Conservation (phyloP, 2,888 invertebrate species). For the Chamaedrilus cognettii region DNA sequence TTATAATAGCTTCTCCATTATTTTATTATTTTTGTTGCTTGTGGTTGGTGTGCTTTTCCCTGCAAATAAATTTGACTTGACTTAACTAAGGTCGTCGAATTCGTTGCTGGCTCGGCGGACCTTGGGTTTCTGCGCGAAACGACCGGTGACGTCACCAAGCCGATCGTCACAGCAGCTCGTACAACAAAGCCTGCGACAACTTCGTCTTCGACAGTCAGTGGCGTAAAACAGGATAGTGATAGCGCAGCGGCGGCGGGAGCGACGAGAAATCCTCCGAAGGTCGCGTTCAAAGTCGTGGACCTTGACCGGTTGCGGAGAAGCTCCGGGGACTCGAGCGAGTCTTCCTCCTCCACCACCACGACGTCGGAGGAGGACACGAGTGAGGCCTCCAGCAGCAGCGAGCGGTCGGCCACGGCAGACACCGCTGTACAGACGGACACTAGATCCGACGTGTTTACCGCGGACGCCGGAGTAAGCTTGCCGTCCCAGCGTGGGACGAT, state of each 20-base stretch:
- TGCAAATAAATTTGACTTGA: too few relatives aligned
- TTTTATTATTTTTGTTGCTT: too few relatives aligned
- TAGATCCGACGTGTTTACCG: not conserved
- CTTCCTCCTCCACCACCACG: too few relatives aligned
- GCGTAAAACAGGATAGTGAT: too few relatives aligned
- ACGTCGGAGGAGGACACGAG: not conserved
- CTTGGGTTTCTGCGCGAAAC: conserved; percentile 55
- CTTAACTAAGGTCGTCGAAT: conserved; percentile 50
- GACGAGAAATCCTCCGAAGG: not conserved
- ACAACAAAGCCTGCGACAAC: too few relatives aligned
- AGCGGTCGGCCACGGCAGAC: conserved; percentile 16
- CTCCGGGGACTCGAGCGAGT: not conserved
- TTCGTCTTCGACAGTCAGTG: not conserved
- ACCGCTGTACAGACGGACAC: conserved; percentile 33
- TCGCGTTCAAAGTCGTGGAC: not conserved
- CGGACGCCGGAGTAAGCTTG: conserved; percentile 20
- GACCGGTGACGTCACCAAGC: conserved; percentile 35
- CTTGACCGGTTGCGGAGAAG: not conserved
- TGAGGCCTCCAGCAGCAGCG: conserved; percentile 22
- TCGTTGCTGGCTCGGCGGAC: conserved; percentile 52
- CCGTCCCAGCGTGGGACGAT: conserved; percentile 30
- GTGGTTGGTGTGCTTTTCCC: too few relatives aligned
- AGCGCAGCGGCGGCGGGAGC: not conserved
- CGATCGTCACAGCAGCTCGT: too few relatives aligned
- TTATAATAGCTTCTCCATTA: too few relatives aligned